Conservation (phyloP, 2,113 vertebrate species). For the Equus quagga region DNA sequence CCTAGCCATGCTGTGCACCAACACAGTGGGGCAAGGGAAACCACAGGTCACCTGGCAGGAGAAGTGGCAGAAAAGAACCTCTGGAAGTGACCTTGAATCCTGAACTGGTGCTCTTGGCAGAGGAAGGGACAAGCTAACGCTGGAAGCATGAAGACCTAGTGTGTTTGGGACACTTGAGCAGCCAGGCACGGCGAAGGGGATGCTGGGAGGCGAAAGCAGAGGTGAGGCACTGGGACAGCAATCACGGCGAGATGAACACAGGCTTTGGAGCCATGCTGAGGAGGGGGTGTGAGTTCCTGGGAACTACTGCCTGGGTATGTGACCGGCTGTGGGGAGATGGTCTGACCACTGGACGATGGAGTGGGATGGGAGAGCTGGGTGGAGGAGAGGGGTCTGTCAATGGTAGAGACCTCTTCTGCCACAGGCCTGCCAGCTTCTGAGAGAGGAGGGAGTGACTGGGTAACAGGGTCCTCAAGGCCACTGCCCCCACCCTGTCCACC, state of each 20-base stretch:
- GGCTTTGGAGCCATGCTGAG: neutral
- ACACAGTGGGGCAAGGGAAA: rapidly evolving
- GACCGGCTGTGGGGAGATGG: no score
- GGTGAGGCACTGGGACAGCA: neutral
- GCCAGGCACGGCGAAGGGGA: neutral
- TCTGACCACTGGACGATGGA: neutral
- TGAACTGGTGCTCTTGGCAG: neutral
- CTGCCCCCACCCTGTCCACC: neutral
- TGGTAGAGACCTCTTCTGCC: constrained; percentile 89
- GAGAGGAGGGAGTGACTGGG: neutral
- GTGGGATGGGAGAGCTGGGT: neutral
- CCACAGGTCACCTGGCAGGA: neutral
- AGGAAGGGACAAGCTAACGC: neutral
- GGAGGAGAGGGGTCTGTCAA: constrained; percentile 86
- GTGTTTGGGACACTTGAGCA: neutral
- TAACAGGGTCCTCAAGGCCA: neutral
- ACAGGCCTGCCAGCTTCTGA: neutral
- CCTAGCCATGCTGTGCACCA: neutral
- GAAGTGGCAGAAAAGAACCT: neutral
- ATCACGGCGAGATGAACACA: neutral
- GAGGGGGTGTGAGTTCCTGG: neutral
- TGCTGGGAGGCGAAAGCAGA: neutral
- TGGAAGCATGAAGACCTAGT: neutral
- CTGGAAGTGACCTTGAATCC: neutral
- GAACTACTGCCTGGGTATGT: no score